Percentiles rank a stretch among this genome's conserved stretches.
Conservation (phyloP, 2,797 vertebrate species). For the Sternarchorhynchus goeldii region DNA sequence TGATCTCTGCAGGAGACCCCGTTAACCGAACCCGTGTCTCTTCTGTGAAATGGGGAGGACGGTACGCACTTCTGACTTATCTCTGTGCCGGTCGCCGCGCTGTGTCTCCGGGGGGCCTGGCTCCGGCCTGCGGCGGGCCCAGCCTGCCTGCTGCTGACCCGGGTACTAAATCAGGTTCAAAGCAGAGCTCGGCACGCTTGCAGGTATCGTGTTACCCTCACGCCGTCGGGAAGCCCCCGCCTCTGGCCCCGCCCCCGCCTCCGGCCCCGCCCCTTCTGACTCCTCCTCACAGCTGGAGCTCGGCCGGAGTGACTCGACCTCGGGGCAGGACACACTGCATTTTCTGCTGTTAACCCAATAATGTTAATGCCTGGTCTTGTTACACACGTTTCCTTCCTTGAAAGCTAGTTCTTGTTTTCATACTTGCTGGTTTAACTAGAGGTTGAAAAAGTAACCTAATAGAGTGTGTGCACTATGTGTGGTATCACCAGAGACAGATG, state of each 20-base stretch:
- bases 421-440: too few relatives aligned
- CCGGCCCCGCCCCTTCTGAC: constrained; percentile 70
- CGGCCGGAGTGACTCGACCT: constrained; percentile 60
- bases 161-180: constrained; percentile 90
- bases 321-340: constrained; percentile 45
- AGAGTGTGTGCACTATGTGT: too few relatives aligned
- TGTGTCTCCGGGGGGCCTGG: constrained; percentile 71
- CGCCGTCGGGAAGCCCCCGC: constrained; percentile 71
- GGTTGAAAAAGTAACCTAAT: too few relatives aligned
- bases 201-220: constrained; percentile 81
- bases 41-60: constrained; percentile 63
- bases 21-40: constrained; percentile 49
- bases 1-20: constrained; percentile 48
- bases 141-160: constrained; percentile 76
- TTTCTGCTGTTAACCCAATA: constrained; percentile 41
- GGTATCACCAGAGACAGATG: too few relatives aligned
- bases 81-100: constrained; percentile 68
- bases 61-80: constrained; percentile 68
- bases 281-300: constrained; percentile 66
- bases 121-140: constrained; percentile 73
- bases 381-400: too few relatives aligned
- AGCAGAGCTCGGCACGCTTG: constrained; percentile 78
- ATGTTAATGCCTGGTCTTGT: neutral
- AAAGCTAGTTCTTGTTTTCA: too few relatives aligned
- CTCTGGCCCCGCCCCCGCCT: constrained; percentile 67